Percentiles rank a stretch among this genome's conserved stretches.
phyloP scores from a whole-genome alignment of 2,113 vertebrate genomes.

The Felis catus region DNA sequence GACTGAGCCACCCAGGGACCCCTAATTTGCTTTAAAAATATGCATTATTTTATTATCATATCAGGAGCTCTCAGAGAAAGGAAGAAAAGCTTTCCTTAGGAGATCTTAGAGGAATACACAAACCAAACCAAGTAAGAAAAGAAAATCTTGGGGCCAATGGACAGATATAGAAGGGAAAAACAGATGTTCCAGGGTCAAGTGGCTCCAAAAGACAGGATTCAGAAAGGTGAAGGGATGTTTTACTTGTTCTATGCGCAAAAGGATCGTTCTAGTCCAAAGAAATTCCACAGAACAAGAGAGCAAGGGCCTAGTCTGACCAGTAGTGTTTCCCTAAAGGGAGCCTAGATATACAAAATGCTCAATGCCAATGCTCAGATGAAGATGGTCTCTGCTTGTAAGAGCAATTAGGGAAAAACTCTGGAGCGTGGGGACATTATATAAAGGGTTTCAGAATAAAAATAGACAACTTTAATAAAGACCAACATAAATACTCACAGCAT shows the following conservation, averaged over 20 bases:
- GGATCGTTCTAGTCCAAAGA: neutral
- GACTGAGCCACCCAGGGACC: too few species aligned
- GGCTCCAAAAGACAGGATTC: neutral
- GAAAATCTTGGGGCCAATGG: neutral
- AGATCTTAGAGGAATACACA: neutral
- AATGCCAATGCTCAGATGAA: neutral
- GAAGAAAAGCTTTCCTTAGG: neutral
- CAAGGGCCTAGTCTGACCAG: neutral
- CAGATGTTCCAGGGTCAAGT: neutral
- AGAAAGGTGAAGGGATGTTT: neutral
- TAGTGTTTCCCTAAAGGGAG: neutral
- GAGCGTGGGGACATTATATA: neutral
- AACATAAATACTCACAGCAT: neutral
- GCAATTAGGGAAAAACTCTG: neutral
- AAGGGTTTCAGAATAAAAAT: neutral
- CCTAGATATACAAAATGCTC: neutral
- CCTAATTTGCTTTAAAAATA: slow-evolving; percentile 47
- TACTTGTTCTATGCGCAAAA: neutral
- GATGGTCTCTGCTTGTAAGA: neutral
- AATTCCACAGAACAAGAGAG: neutral
- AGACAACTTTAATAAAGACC: neutral
- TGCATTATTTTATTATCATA: neutral
- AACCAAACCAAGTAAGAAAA: neutral
- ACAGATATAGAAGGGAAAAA: neutral
- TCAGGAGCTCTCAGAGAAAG: neutral